phyloP scores from a whole-genome alignment of 2,113 vertebrate genomes.

The Anolis carolinensis region DNA sequence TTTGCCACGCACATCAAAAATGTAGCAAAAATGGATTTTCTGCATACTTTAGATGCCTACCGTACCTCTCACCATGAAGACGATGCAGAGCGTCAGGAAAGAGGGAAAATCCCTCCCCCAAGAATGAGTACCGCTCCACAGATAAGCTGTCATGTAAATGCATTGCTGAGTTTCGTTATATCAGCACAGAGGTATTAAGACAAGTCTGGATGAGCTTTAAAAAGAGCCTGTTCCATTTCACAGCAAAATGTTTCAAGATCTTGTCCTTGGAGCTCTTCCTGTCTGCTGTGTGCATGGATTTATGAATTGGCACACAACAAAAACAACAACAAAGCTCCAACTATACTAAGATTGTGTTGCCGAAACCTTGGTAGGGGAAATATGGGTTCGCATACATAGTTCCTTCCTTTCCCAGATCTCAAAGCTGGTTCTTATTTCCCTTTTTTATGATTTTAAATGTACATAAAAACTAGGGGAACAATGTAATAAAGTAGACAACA shows the following conservation, averaged over 20 bases:
- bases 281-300: neutral
- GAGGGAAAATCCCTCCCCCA: slow-evolving; percentile 3
- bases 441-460: too few relatives aligned
- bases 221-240: slow-evolving; percentile 33
- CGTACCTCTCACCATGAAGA: slow-evolving; percentile 1
- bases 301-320: neutral
- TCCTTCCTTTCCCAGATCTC: too few relatives aligned
- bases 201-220: slow-evolving; percentile 20
- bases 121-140: neutral
- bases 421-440: too few relatives aligned
- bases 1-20: slow-evolving; percentile 23
- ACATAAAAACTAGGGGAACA: too few relatives aligned
- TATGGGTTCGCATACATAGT: too few relatives aligned
- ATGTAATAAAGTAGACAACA: too few relatives aligned
- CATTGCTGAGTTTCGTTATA: slow-evolving; percentile 21
- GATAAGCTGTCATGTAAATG: slow-evolving; percentile 42
- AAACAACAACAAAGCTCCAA: too few relatives aligned
- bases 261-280: neutral
- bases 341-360: too few relatives aligned
- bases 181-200: slow-evolving; percentile 40
- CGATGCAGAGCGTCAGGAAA: slow-evolving; percentile 22
- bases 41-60: slow-evolving; percentile 36
- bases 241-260: neutral
- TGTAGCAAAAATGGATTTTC: slow-evolving; percentile 49
- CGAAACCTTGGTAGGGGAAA: too few relatives aligned